Evolutionary conservation across 1,140 invertebrate genomes (phyloP), one percentile per base, ranked within the genome.

Genomic region (Nephotettix cincticeps): DNA sequence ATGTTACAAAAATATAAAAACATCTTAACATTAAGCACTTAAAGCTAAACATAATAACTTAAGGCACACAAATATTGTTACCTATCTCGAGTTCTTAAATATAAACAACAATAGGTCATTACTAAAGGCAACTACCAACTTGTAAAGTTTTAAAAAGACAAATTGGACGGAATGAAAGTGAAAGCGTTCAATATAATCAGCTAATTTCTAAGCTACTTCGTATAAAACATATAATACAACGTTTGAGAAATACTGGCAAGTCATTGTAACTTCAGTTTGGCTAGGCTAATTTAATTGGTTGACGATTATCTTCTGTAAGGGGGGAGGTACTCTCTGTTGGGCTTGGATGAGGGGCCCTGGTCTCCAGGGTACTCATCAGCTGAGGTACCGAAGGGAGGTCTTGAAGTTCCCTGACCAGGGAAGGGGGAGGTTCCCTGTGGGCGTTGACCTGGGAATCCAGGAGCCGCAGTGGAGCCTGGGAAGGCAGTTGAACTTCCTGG

Each of bases 281-380:
- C 56, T 61, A 61, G 23, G 9, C 4, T 29, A n/a, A n/a, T n/a
- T n/a, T n/a, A n/a, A n/a, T n/a, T n/a, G n/a, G 6, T 23, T 27
- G 28, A 68, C 14, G 14, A 69, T 65, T 65, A 70, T 63, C 69
- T 70, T 43, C 54, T 72, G 19, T 74, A 75, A 13, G 73, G 76
- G 29, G 76, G 76, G 36, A 77, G 70, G 43, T 77, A 77, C 72
- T 77, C 76, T 13, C 75, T 72, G 43, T 74, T 76, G 21, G 73
- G 73, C 70, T 70, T 68, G 21, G 68, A 61, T 14, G 71, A 23
- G 45, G 63, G 27, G n/a, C 70, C 23, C 61, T 64, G 51, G 19
- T 58, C 30, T 19, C 64, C 36, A 32, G 29, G 65, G 64, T 28
- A 51, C 32, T 67, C 64, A 45, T 67, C 67, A 40, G 65, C 68